Conservation (phyloP, 2,113 vertebrate species). For the Podiceps cristatus region DNA sequence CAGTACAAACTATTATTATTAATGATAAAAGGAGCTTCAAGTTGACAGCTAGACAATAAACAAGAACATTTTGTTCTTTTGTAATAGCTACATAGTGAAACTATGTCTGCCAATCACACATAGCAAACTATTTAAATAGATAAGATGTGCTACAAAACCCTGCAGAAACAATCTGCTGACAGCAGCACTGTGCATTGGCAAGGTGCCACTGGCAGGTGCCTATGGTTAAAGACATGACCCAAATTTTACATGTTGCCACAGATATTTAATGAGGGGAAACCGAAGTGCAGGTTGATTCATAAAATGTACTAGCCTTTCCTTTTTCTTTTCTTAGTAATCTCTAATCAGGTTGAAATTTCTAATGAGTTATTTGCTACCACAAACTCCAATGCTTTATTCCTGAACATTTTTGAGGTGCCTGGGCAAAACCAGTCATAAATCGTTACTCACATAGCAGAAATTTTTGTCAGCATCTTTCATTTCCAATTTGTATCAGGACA, state of each 20-base stretch:
- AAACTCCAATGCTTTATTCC: constrained; percentile 1
- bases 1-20: background rate
- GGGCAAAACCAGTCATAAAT: constrained; percentile 46
- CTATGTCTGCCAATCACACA: background rate
- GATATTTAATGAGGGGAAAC: background rate
- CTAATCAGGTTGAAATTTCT: background rate
- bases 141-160: background rate
- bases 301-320: background rate
- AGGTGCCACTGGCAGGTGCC: background rate
- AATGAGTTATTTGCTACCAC: background rate
- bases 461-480: constrained; percentile 55
- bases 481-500: constrained; percentile 39
- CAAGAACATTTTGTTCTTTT: background rate
- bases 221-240: background rate
- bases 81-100: background rate
- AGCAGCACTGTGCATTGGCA: background rate
- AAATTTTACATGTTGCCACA: background rate
- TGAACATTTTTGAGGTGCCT: background rate
- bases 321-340: background rate
- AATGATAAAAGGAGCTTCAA: background rate
- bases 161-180: background rate
- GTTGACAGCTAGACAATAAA: background rate
- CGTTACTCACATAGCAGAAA: constrained; percentile 48
- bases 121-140: background rate
- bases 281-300: background rate